Evolutionary conservation across 2,888 invertebrate species (phyloP), one percentile per base, ranked within the genome.

Genomic region (Troglohyphantes excavatus): DNA sequence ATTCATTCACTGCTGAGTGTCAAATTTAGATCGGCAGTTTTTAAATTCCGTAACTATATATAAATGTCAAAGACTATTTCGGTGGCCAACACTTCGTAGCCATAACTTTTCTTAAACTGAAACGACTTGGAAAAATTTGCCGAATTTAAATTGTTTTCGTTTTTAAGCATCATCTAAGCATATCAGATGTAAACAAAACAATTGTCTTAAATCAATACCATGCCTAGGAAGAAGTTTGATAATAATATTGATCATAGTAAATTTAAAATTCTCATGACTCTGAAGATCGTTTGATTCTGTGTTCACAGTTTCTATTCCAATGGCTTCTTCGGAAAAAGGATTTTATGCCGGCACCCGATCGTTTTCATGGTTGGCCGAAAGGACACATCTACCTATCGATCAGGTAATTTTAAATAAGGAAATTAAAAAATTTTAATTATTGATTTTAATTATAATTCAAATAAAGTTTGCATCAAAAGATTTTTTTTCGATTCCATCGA

Each of bases 331-430:
- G n/a, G 86, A 72, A 27, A 70, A 76, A 76, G 87, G 83, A 27
- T 91, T 91, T 86, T 91, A 91, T 85, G 84, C 81, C 53, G 91
- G 91, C n/a, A 82, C 91, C n/a, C 76, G 85, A 63, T 76, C 91
- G 27, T 91, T 91, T 81, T 43, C 87, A 11, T 91, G 91, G 91
- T 53, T 91, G 53, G 89, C 91, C 17, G 82, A 84, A 17, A 21
- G 89, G n/a, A 73, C 89, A 72, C 88, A 78, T 53, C 83, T 91
- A 23, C 91, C 91, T 2, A 84, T 91, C 43, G 91, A 91, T 79
- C 91, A 91, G 91, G 91, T 91, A 81, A 19, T 68, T 39, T 11
- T 17, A 27, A 23, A 29, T 23, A 67, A 19, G n/a, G n/a, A 0
- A 21, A 11, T 39, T 67, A 26, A 68, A 29, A 26, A 26, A 29